Evolutionary conservation across 1,140 invertebrate genomes (phyloP), one percentile per base, ranked within the genome.

Genomic region (Rhagoletis zephyria): DNA sequence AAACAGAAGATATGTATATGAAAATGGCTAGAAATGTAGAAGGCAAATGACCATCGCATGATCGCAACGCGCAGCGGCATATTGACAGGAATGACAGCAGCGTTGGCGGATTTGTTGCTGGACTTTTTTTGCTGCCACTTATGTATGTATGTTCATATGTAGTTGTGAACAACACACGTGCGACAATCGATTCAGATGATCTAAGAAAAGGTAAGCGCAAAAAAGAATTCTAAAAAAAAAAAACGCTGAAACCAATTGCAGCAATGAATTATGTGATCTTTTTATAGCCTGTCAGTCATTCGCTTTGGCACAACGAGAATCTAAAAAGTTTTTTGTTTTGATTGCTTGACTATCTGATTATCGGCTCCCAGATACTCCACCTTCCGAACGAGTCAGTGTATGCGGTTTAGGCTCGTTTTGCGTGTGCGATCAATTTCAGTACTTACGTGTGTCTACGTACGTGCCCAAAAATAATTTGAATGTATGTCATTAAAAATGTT

Each of bases 201-300:
- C 64, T 67, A 67, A 67, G 64, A 67, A 67, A 19, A 6, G 10
- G 19, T 14, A 30, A 67, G 30, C 30, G 30, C 30, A 30, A 19
- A 40, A 67, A 67, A 30, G 1, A 30, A 30, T 30, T 30, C 30
- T 30, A 30, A 30, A 67, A 4, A 14, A 10, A 30, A 40, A 19
- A 67, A 7, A 40, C 16, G 40, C n/a, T 67, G 64, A 67, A 67
- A 67, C 64, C 64, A 67, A 67, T 67, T 67, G 64, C 64, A 30
- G 64, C 64, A 7, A 19, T 67, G 64, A 67, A 67, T 67, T 67
- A 67, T 67, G 64, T 30, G 64, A 30, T 67, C 30, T 67, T 67
- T 67, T 67, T 67, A 67, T 67, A 67, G 40, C 64, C 19, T 67
- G 64, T 67, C 64, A 67, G 64, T 67, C 64, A 67, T 67, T 67